phyloP scores from a whole-genome alignment of 2,888 invertebrate species.

The Lasioglossum oenotherae region DNA sequence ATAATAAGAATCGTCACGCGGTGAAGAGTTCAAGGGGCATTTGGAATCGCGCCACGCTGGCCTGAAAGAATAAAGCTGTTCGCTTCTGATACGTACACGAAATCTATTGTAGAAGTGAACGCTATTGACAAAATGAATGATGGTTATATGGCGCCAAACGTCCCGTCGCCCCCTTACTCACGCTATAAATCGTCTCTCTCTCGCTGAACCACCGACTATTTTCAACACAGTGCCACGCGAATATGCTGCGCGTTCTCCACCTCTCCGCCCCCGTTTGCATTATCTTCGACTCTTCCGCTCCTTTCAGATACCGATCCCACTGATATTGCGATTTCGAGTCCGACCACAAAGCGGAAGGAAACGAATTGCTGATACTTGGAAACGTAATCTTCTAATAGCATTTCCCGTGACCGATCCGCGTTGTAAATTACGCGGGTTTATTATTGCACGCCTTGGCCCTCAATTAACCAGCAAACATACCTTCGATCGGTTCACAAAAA shows the following conservation, averaged over 20 bases:
- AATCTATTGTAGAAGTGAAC: constrained; percentile 77
- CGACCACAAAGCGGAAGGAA: constrained; percentile 1
- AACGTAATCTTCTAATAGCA: background rate
- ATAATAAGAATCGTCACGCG: constrained; percentile 69
- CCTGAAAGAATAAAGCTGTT: constrained; percentile 80
- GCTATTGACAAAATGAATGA: constrained; percentile 81
- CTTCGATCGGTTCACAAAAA: background rate
- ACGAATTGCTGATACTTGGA: constrained; percentile 2
- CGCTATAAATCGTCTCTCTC: constrained; percentile 79
- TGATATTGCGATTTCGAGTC: constrained; percentile 45
- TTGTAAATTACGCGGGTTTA: constrained; percentile 3
- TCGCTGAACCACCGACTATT: constrained; percentile 62
- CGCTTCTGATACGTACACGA: constrained; percentile 74
- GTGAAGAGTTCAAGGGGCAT: constrained; percentile 59
- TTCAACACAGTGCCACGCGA: constrained; percentile 63
- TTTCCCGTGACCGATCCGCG: background rate
- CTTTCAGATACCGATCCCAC: constrained; percentile 62
- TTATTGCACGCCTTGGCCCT: background rate
- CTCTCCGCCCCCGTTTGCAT: constrained; percentile 29
- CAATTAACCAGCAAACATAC: background rate
- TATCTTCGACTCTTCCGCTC: constrained; percentile 52
- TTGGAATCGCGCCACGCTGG: constrained; percentile 76
- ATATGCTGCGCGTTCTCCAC: constrained; percentile 55
- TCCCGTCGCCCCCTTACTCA: constrained; percentile 70
- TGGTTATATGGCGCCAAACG: constrained; percentile 79